These are phyloP conservation scores for Spheniscus humboldti DNA, from an alignment of 2,797 vertebrate species.

Conservation along the genomic window DNA sequence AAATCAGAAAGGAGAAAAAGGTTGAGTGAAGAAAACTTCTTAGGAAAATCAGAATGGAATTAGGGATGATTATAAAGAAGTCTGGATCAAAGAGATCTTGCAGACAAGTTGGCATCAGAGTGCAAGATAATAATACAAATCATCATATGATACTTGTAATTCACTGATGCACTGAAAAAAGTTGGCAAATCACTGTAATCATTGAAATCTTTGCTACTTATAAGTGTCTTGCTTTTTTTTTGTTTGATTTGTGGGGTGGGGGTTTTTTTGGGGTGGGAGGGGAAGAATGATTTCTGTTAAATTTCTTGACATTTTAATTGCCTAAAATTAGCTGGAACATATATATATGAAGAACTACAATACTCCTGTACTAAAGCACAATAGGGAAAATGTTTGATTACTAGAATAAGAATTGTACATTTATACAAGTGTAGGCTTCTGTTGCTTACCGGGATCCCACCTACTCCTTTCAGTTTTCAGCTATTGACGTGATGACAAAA, in stretches of 20 bases:
- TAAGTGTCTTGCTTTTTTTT: background rate
- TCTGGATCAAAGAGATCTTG: slow-evolving; percentile 74
- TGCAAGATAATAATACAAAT: background rate
- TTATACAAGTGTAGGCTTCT: background rate
- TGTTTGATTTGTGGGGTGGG: background rate
- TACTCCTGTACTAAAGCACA: background rate
- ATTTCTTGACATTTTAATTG: background rate
- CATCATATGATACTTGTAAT: background rate
- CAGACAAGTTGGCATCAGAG: slow-evolving; percentile 39
- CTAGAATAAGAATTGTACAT: background rate
- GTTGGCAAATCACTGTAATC: background rate
- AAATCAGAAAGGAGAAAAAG: slow-evolving; percentile 71
- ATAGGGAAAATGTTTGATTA: background rate
- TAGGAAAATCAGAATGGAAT: slow-evolving; percentile 42
- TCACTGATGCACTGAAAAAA: background rate
- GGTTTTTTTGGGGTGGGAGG: fast-evolving
- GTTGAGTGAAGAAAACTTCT: slow-evolving; percentile 37
- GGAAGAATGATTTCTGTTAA: background rate
- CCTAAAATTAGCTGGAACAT: background rate
- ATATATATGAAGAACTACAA: background rate
- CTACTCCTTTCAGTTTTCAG: background rate
- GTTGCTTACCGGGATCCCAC: background rate
- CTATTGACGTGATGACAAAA: background rate
- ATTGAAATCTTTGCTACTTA: background rate
- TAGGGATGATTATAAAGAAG: slow-evolving; percentile 75